Conservation (phyloP, 2,888 invertebrate genomes). For the Cordilura impudica region DNA sequence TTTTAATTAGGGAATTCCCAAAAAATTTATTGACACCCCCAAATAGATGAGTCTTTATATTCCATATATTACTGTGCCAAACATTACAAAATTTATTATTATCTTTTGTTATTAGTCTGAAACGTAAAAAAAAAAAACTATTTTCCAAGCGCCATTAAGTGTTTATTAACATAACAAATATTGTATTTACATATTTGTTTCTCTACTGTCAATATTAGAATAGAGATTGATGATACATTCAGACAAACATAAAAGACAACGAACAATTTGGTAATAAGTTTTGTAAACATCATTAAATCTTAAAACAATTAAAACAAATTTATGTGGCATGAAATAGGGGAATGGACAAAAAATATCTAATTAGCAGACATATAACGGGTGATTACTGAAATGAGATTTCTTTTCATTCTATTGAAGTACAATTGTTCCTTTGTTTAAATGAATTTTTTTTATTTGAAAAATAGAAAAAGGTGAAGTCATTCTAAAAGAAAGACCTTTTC, state of each 20-base stretch:
- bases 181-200: not conserved
- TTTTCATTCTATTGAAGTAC: no score
- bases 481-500: no score
- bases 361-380: no score
- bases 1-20: not conserved
- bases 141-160: slow-evolving; percentile 21
- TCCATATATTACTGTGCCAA: not conserved
- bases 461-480: no score
- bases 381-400: no score
- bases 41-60: slow-evolving; percentile 21
- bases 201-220: not conserved
- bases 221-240: not conserved
- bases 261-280: slow-evolving; percentile 17
- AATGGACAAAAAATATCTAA: no score
- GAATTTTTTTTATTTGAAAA: no score
- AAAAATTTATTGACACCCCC: not conserved
- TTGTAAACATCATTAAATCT: not conserved
- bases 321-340: not conserved
- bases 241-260: not conserved
- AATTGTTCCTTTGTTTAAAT: no score
- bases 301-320: not conserved
- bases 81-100: not conserved
- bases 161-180: slow-evolving; percentile 20
- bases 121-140: not conserved
- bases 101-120: not conserved